A percentile compares a stretch with the other conserved stretches of the same genome.
These are phyloP conservation scores for Brachionus calyciflorus DNA, from an alignment of 1,140 invertebrate genomes.

Conservation along the genomic window DNA sequence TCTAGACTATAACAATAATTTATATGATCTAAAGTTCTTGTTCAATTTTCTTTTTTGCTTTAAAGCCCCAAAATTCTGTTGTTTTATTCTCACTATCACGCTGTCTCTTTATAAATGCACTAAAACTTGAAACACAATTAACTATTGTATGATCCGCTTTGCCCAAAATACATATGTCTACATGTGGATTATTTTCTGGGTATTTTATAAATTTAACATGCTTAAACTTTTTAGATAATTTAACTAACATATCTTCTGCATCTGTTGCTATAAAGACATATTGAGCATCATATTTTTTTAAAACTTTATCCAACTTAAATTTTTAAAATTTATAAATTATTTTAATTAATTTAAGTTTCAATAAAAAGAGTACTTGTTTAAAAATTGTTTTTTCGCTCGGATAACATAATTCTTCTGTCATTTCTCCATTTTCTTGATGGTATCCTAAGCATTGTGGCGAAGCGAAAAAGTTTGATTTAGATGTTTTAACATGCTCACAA, in stretches of 20 bases:
- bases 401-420: conserved; percentile 61
- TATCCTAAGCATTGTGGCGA: conserved; percentile 94
- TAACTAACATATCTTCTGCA: conserved; percentile 73
- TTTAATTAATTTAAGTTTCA: conserved; percentile 18
- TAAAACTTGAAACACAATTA: conserved; percentile 93
- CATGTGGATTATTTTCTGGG: conserved; percentile 70
- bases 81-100: conserved; percentile 76
- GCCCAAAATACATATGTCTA: conserved; percentile 85
- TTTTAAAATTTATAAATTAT: too few relatives aligned
- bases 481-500: conserved; percentile 76
- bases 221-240: conserved; percentile 61
- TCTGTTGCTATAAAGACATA: conserved; percentile 88
- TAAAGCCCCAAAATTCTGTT: conserved; percentile 76
- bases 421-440: conserved; percentile 70
- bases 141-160: conserved; percentile 89
- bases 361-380: conserved; percentile 69
- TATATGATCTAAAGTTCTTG: neutral
- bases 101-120: conserved; percentile 85
- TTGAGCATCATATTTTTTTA: conserved; percentile 71
- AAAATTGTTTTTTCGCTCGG: conserved; percentile 71
- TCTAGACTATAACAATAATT: neutral
- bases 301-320: conserved; percentile 66
- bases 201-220: conserved; percentile 55
- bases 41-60: conserved; percentile 28
- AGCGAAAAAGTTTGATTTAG: conserved; percentile 81